Percentiles rank a stretch among this genome's conserved stretches.
Conservation (phyloP, 1,140 invertebrate genomes). For the Hesperophylax magnus region DNA sequence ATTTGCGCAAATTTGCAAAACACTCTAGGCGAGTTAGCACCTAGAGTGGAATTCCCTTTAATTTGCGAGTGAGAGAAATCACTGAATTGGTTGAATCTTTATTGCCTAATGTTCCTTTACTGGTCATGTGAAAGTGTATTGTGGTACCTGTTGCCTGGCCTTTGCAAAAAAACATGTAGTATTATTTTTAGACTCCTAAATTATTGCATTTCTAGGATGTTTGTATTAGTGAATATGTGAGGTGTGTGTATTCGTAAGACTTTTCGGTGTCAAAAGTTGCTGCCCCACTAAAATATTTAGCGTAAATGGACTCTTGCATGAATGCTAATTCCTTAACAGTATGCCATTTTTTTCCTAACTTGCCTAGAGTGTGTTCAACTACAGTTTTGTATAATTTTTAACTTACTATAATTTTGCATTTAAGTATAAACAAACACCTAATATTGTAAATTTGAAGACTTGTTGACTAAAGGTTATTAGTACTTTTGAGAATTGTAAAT, state of each 20-base stretch:
- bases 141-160: slow-evolving; percentile 13
- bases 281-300: slow-evolving; percentile 35
- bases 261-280: slow-evolving; percentile 20
- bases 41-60: neutral
- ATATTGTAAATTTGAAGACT: neutral
- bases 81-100: neutral
- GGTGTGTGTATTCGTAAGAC: neutral
- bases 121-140: slow-evolving; percentile 25
- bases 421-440: neutral
- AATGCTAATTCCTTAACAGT: slow-evolving; percentile 37
- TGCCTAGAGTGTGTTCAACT: neutral
- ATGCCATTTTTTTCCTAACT: slow-evolving; percentile 4
- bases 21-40: neutral
- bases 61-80: slow-evolving; percentile 2
- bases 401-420: neutral
- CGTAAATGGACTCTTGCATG: neutral
- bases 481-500: no score
- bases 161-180: slow-evolving; percentile 7
- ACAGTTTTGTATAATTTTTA: neutral
- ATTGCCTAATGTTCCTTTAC: neutral
- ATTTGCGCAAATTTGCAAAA: neutral
- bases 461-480: neutral
- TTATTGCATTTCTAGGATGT: slow-evolving; percentile 31
- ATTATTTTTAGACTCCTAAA: neutral
- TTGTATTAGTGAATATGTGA: neutral